A percentile compares a stretch with the other conserved stretches of the same genome.
Conservation (phyloP, 2,113 vertebrate genomes). For the Lophochroa leadbeateri region DNA sequence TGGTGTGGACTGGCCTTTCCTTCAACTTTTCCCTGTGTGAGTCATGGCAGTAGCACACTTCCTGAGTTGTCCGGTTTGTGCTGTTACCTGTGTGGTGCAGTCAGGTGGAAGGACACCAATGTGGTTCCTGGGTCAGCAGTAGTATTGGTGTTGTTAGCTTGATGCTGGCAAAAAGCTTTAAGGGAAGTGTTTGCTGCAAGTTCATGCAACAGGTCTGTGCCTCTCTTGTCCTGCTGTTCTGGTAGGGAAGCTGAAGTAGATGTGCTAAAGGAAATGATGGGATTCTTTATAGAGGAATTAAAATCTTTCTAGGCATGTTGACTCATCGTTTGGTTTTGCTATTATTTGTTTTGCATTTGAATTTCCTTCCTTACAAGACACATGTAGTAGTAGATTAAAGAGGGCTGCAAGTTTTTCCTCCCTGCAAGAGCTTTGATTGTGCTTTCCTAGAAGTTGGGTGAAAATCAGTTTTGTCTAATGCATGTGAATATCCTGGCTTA, state of each 20-base stretch:
- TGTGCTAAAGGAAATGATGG: background rate
- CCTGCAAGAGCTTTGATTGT: background rate
- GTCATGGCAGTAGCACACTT: background rate
- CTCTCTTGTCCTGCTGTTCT: background rate
- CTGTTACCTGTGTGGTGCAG: background rate
- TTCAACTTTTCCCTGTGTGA: background rate
- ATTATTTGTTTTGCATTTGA: background rate
- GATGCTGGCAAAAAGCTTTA: background rate
- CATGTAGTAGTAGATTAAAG: background rate
- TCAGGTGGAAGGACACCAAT: background rate
- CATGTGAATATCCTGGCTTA: background rate
- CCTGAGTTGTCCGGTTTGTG: accelerated
- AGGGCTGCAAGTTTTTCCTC: background rate
- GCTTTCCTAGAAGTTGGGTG: background rate
- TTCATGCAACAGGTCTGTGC: background rate
- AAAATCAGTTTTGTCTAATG: background rate
- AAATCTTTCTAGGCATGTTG: background rate
- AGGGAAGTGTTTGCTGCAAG: background rate
- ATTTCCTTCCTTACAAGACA: background rate
- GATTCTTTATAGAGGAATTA: background rate
- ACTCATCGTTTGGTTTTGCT: background rate
- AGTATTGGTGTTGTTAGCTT: background rate
- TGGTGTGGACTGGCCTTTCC: background rate
- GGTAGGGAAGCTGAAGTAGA: background rate
- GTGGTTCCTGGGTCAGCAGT: background rate